phyloP scores from a whole-genome alignment of 2,797 vertebrate species.

The Chelidonichthys spinosus region DNA sequence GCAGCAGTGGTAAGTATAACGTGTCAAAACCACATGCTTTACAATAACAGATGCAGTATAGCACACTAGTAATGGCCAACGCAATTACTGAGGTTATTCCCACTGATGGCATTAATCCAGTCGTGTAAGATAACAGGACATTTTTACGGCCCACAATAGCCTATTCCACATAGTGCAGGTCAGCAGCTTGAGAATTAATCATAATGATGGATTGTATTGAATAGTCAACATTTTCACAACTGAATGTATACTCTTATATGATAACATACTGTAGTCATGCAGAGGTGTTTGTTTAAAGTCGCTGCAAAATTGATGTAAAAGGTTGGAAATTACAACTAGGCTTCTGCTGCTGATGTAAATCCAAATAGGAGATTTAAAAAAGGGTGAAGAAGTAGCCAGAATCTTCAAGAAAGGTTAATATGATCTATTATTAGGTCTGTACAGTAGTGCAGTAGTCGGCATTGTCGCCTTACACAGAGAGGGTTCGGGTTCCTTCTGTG shows the following conservation, averaged over 20 bases:
- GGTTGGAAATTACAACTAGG: not conserved
- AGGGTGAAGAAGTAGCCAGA: not conserved
- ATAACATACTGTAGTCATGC: not conserved
- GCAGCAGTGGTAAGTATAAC: constrained; percentile 80
- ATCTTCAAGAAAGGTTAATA: not conserved
- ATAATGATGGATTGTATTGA: not conserved
- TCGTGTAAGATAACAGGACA: not conserved
- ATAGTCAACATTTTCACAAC: not conserved
- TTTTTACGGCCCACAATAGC: constrained; percentile 21
- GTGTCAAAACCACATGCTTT: constrained; percentile 64
- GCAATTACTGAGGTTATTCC: constrained; percentile 13
- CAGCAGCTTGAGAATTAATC: not conserved
- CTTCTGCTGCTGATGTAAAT: not conserved
- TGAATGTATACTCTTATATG: not conserved
- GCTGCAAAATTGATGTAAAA: not conserved
- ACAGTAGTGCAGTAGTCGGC: too few relatives aligned
- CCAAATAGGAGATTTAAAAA: not conserved
- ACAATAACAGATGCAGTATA: constrained; percentile 32
- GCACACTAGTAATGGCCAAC: constrained; percentile 1
- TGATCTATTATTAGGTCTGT: not conserved
- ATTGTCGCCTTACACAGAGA: too few relatives aligned
- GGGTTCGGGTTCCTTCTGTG: too few relatives aligned
- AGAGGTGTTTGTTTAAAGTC: not conserved
- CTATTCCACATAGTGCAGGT: not conserved
- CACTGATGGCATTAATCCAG: constrained; percentile 3